phyloP scores from a whole-genome alignment of 1,140 invertebrate genomes.

The Eumaeus atala region DNA sequence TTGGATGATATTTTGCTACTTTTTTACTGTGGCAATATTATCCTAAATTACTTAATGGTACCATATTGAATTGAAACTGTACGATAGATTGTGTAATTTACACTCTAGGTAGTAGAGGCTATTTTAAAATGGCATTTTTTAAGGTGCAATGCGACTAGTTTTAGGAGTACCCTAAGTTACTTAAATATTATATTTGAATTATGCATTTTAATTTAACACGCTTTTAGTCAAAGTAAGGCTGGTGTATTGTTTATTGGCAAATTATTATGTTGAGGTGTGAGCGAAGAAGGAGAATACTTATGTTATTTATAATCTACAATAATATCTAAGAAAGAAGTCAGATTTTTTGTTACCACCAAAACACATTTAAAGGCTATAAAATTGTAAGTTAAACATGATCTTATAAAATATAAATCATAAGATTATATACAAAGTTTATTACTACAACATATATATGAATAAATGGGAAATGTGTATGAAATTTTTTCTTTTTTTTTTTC shows the following conservation, averaged over 20 bases:
- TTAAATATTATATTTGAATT: not conserved
- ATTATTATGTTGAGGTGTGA: too few relatives aligned
- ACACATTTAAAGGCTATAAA: too few relatives aligned
- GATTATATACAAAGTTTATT: too few relatives aligned
- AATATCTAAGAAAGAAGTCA: too few relatives aligned
- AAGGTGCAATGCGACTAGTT: not conserved
- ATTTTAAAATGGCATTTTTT: not conserved
- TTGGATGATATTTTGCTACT: not conserved
- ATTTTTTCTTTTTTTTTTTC: too few relatives aligned
- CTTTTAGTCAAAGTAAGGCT: slow-evolving; percentile 10
- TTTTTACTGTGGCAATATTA: not conserved
- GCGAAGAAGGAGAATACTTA: too few relatives aligned
- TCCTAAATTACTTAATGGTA: not conserved
- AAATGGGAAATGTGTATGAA: too few relatives aligned
- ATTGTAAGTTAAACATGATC: too few relatives aligned
- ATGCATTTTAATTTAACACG: slow-evolving; percentile 8
- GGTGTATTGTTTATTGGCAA: not conserved
- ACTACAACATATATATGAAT: too few relatives aligned
- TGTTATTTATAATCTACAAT: too few relatives aligned
- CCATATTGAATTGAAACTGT: not conserved
- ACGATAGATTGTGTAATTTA: slow-evolving; percentile 10
- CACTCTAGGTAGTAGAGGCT: not conserved
- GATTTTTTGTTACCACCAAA: too few relatives aligned
- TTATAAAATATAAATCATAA: too few relatives aligned
- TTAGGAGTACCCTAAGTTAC: not conserved